Evolutionary conservation across 2,797 vertebrate genomes (phyloP), one percentile per base, ranked within the genome.

Genomic region (Tiaroga cobitis): DNA sequence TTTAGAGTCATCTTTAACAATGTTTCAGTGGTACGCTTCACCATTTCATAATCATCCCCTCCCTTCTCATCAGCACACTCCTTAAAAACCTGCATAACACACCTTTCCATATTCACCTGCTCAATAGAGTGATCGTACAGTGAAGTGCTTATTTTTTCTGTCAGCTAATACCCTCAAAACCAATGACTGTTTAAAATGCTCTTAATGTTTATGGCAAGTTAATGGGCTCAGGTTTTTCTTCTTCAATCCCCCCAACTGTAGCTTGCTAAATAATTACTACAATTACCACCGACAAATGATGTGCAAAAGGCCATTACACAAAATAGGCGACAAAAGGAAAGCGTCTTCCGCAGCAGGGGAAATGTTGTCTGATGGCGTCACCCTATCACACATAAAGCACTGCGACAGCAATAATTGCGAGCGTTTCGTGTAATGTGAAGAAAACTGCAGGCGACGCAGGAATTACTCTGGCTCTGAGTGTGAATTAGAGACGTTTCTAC

Each of bases 191-290:
- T 85, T 94, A 93, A 92, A 90, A 80, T 73, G 92, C 91, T 94
- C 90, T 93, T 94, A 93, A 96, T 95, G 93, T 94, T 95, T 94
- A 95, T 94, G 93, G 93, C 92, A 94, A 95, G 92, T 95, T 95
- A 95, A 96, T 95, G 93, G 94, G 94, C 93, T 94, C 93, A 90
- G 92, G 91, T 84, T 80, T 80, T 72, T 91, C 93, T 89, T 92
- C 90, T 88, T 92, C 91, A 91, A 91, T 90, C 89, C 87, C 90
- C 39, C 88, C 85, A 85, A 92, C 91, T 92, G 92, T 91, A 94
- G 92, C 91, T 94, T 94, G 91, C 87, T 91, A 92, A 94, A 95
- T 96, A 95, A 95, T 95, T 94, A 94, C 93, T 88, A 94, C 92
- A 96, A 96, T 96, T 95, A 95, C 92, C 88, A 90, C 86, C 91